Base-by-base conservation (phyloP, 2,797 vertebrate genomes). In the Sebastes cheni region DNA sequence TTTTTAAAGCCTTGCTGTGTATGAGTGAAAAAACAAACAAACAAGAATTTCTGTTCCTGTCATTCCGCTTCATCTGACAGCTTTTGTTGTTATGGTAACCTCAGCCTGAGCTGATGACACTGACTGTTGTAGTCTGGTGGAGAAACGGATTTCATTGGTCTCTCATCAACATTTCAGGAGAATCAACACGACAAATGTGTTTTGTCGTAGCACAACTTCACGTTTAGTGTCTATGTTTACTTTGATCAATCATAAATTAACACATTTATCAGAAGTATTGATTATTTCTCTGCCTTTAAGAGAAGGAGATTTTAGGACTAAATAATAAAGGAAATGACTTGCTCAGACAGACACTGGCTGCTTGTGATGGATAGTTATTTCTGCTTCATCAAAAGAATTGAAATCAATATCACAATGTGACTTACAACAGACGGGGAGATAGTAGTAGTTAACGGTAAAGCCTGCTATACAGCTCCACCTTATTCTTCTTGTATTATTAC, bases 401-500 rank as follows among this genome's bases (percentile, higher is more conserved):
- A 29, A 65, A 61, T 78, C 52, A 64, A 36, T 39, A 30, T 23
- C 36, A 18, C 30, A 54, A 8, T 29, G 12, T 27, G 58, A 71
- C 27, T 30, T 30, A 22, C 18, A 59, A 18, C 18, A 42, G 29
- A 61, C 3, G 8, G 64, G n/a, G 52, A 55, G 42, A 11, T 34
- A 46, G 46, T 52, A 14, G 20, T 11, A 71, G 22, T 65, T 76
- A 81, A 84, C 56, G 61, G 73, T 66, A 61, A 34, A 61, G 65
- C 60, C 50, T 70, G 29, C 54, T 39, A 42, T 16, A 62, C 22
- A 72, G 61, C 65, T 36, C 61, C 72, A 74, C 71, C 69, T 58
- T 56, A 75, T 75, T 84, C 77, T 81, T 81, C 72, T 81, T 82
- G 74, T 87, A 67, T 75, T 88, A 60, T 85, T 82, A 75, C 82